A percentile compares a stretch with the other conserved stretches of the same genome.
Evolutionary conservation across 2,113 vertebrate species (phyloP).

Genomic region (Catharus minimus): DNA sequence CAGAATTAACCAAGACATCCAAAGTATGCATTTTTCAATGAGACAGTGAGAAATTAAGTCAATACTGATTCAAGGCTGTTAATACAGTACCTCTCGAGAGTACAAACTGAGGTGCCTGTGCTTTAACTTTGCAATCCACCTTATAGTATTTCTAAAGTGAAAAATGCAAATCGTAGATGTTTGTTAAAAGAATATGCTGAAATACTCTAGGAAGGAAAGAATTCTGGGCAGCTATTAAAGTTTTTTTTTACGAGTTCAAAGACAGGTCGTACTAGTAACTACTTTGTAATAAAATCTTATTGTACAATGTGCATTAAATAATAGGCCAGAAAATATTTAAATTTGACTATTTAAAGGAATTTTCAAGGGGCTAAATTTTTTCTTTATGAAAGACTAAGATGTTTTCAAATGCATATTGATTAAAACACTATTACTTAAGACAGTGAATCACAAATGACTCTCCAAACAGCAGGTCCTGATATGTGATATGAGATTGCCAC

Average conservation of each 20-base stretch:
- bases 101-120: background rate
- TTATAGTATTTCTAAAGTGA: background rate
- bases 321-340: background rate
- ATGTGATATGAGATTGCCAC: background rate
- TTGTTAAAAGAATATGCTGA: background rate
- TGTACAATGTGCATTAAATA: background rate
- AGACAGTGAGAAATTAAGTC: background rate
- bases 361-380: background rate
- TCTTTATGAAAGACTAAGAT: background rate
- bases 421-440: background rate
- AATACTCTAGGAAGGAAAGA: background rate
- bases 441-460: background rate
- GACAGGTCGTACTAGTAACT: background rate
- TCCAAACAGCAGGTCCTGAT: background rate
- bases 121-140: background rate
- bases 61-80: background rate
- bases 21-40: background rate
- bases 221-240: background rate
- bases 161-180: background rate
- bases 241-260: background rate
- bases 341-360: background rate
- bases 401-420: background rate
- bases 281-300: background rate
- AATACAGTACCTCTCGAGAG: background rate
- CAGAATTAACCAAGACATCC: background rate